Base-by-base conservation (phyloP, 2,888 invertebrate species). In the Empis livida region DNA sequence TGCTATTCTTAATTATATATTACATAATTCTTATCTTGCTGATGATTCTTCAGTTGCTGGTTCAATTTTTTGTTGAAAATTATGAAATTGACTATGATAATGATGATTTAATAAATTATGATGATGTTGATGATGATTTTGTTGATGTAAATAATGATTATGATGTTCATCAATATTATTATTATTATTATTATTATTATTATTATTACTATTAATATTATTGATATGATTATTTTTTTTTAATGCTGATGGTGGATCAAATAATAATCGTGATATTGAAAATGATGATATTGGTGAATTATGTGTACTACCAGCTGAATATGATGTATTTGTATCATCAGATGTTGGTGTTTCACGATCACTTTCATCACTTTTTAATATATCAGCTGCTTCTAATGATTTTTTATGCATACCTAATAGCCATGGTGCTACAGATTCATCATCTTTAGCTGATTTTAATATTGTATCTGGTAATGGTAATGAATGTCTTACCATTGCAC, bases 401-500 rank as follows among this genome's bases (percentile, higher is more conserved):
- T 97, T 97, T 65, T 96, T 87, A 74, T 97, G 96, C 69, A 69
- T 80, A 88, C 97, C 97, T 70, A 99, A 80, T 61, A 99, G 80
- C 97, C 99, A 99, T 30, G 97, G 97, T 46, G 99, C 97, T 51
- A 97, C 97, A 51, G 90, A 87, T 69, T 94, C 90, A 67, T 91
- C 91, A 61, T 93, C 93, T 73, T 95, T 94, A 66, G 92, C 94
- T 65, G 92, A 90, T 74, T 97, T 96, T 60, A 97, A 80, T 63
- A 99, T 97, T 56, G 96, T 97, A 62, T 99, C 97, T 14, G 99
- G 99, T 57, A 99, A 79, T 1, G 99, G 99, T 53, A 99, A 78
- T 41, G 96, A 96, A 73, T 99, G 99, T 51, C 99, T 79, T 56
- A 99, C 99, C 99, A 99, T 99, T 57, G 99, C 99, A 1, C 99